Conservation (phyloP, 2,888 invertebrate genomes). For the Timema cristinae region DNA sequence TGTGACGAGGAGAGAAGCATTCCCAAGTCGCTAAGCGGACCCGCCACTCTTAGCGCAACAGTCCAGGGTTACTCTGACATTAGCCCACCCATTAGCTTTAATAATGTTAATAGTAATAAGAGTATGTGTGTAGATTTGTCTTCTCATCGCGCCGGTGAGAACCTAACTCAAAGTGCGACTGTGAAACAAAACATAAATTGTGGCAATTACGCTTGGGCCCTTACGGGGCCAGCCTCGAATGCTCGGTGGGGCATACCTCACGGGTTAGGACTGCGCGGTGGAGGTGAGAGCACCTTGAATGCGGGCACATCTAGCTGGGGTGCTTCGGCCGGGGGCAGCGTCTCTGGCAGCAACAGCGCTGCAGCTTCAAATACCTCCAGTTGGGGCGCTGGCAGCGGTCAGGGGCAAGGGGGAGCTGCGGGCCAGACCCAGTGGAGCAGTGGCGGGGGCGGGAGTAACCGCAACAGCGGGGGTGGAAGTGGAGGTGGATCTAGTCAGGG, state of each 20-base stretch:
- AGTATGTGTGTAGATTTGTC: slow-evolving; percentile 19
- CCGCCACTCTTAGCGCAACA: slow-evolving; percentile 23
- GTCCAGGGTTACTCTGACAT: slow-evolving; percentile 31
- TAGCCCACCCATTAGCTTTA: slow-evolving; percentile 32
- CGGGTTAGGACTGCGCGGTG: slow-evolving; percentile 65
- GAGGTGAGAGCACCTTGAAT: slow-evolving; percentile 78
- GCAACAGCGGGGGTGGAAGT: slow-evolving; percentile 29
- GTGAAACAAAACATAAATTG: neutral
- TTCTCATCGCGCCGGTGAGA: neutral
- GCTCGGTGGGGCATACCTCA: slow-evolving; percentile 57
- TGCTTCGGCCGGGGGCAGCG: slow-evolving; percentile 58
- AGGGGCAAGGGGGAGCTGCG: slow-evolving; percentile 36
- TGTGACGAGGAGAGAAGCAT: slow-evolving; percentile 16
- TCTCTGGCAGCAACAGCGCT: slow-evolving; percentile 33
- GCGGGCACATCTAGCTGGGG: slow-evolving; percentile 72
- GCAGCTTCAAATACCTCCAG: slow-evolving; percentile 17
- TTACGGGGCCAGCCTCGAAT: slow-evolving; percentile 36
- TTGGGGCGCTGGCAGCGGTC: slow-evolving; percentile 22
- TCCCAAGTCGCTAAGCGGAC: slow-evolving; percentile 25
- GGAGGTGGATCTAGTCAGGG: slow-evolving; percentile 30
- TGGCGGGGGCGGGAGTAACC: slow-evolving; percentile 30
- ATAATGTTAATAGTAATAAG: slow-evolving; percentile 29
- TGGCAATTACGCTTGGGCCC: neutral
- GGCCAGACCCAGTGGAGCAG: slow-evolving; percentile 41
- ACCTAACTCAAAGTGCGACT: slow-evolving; percentile 16